These are phyloP conservation scores for Hirundichthys speculiger DNA, from an alignment of 2,113 vertebrate genomes.

Conservation along the genomic window DNA sequence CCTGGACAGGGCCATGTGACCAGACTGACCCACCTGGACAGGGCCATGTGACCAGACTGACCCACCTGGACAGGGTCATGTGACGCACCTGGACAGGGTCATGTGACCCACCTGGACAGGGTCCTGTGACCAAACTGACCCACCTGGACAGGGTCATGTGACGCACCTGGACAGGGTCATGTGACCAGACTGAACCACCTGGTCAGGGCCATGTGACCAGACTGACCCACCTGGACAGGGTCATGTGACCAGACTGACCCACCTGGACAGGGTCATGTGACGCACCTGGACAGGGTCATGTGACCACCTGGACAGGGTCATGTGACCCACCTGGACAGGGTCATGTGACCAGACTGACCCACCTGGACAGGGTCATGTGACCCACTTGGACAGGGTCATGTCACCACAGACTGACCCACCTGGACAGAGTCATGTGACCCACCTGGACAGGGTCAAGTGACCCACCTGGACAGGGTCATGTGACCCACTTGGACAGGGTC, in stretches of 20 bases:
- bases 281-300: neutral
- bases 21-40: neutral
- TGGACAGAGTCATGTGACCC: too few relatives aligned
- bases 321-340: constrained; percentile 65
- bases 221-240: constrained; percentile 79
- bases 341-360: neutral
- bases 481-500: constrained; percentile 52
- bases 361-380: neutral
- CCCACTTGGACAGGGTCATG: constrained; percentile 86
- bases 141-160: neutral
- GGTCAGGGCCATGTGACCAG: too few relatives aligned
- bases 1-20: neutral
- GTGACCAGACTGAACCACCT: constrained; percentile 84
- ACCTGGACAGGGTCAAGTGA: too few relatives aligned
- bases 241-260: constrained; percentile 78
- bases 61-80: constrained; percentile 83
- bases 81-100: constrained; percentile 53
- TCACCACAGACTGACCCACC: constrained; percentile 85
- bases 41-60: neutral
- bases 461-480: constrained; percentile 83
- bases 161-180: constrained; percentile 86
- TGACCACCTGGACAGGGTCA: too few relatives aligned
- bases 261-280: constrained; percentile 86
- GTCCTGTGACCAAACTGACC: neutral
- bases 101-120: constrained; percentile 62